These are phyloP conservation scores for Pachydiplax longipennis DNA, from an alignment of 2,888 invertebrate species.

Conservation along the genomic window DNA sequence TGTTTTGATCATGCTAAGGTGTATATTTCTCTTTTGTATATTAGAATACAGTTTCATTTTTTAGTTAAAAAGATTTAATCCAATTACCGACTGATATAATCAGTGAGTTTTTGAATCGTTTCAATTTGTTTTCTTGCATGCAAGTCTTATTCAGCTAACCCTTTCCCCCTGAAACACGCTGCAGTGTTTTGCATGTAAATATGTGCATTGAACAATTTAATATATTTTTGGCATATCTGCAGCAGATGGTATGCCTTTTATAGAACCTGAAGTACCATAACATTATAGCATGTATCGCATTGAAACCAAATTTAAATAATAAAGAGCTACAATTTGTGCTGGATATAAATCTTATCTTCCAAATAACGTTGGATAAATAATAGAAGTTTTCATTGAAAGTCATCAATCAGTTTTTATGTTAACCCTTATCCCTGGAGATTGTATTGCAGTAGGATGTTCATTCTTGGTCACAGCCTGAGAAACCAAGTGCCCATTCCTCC, in stretches of 20 bases:
- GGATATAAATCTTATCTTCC: constrained; percentile 46
- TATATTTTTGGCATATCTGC: constrained; percentile 46
- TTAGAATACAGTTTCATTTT: constrained; percentile 30
- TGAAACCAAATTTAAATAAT: constrained; percentile 50
- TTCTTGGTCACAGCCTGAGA: too few species aligned
- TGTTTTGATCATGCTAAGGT: constrained; percentile 33
- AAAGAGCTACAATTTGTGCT: constrained; percentile 51
- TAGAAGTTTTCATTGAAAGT: not conserved
- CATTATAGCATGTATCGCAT: constrained; percentile 48
- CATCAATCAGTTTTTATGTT: too few species aligned
- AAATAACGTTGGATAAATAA: not conserved
- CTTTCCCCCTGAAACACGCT: constrained; percentile 33
- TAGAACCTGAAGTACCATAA: constrained; percentile 49
- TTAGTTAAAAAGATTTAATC: constrained; percentile 23
- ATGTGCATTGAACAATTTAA: constrained; percentile 48
- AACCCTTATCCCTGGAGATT: too few species aligned
- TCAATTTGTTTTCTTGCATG: constrained; percentile 32
- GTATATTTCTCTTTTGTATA: constrained; percentile 34
- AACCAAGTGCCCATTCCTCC: too few species aligned
- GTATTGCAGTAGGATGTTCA: too few species aligned
- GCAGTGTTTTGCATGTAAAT: constrained; percentile 49
- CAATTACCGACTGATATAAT: constrained; percentile 11
- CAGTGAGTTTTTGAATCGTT: constrained; percentile 13
- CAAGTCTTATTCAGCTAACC: constrained; percentile 1
- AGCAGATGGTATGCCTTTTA: constrained; percentile 49